phyloP scores from a whole-genome alignment of 2,888 invertebrate species.

The Rhorus exstirpatorius region DNA sequence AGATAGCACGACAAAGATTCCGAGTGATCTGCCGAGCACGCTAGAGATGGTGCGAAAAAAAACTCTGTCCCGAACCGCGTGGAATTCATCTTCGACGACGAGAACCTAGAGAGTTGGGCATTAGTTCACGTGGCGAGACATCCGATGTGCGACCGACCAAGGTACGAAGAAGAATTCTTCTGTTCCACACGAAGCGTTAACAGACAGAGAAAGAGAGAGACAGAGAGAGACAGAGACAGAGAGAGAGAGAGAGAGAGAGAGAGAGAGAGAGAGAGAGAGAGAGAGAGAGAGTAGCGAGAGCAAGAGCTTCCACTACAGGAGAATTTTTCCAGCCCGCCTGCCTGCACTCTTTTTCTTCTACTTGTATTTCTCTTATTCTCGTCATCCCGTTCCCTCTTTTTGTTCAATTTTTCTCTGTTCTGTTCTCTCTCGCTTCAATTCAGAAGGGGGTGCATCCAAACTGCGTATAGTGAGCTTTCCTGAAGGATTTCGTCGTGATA shows the following conservation, averaged over 20 bases:
- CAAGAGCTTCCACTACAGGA: constrained; percentile 18
- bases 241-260: background rate
- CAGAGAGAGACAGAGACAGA: background rate
- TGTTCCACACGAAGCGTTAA: constrained; percentile 3
- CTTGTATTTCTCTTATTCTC: constrained; percentile 45
- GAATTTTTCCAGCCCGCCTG: constrained; percentile 37
- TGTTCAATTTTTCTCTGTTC: background rate
- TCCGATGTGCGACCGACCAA: constrained; percentile 43
- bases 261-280: too few species aligned
- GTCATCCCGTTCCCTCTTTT: constrained; percentile 14
- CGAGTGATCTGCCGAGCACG: constrained; percentile 29
- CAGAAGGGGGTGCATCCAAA: constrained; percentile 29
- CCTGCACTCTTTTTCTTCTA: constrained; percentile 13
- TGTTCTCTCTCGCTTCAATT: background rate
- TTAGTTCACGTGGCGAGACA: constrained; percentile 54
- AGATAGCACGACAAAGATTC: constrained; percentile 26
- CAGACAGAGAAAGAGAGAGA: background rate
- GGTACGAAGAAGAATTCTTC: constrained; percentile 55
- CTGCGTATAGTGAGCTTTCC: constrained; percentile 34
- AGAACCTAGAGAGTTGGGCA: constrained; percentile 42
- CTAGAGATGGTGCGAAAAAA: constrained; percentile 28
- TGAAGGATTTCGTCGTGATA: constrained; percentile 63
- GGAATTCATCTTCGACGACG: constrained; percentile 55
- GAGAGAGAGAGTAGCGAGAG: too few species aligned
- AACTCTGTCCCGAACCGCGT: constrained; percentile 46